Conservation (phyloP, 2,113 vertebrate genomes). For the Caloenas nicobarica region DNA sequence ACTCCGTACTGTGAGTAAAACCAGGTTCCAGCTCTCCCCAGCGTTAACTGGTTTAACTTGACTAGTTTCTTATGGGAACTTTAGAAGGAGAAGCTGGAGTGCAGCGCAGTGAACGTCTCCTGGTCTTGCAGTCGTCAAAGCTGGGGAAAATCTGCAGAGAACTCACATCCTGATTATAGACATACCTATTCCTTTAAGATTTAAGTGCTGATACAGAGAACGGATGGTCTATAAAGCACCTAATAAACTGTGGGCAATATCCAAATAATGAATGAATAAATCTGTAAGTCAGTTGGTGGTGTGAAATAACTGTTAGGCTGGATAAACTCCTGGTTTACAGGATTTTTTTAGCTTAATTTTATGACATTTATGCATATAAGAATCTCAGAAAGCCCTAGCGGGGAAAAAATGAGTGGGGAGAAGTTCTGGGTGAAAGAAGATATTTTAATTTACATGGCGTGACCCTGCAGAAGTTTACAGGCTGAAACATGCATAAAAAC, state of each 20-base stretch:
- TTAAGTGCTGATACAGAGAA: not conserved
- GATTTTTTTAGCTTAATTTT: not conserved
- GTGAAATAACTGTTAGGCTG: not conserved
- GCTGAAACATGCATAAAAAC: constrained; percentile 24
- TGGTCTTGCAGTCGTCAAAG: not conserved
- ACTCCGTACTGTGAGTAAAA: not conserved
- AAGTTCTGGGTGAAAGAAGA: not conserved
- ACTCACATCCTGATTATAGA: not conserved
- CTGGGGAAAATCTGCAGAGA: not conserved
- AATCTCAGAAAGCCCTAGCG: not conserved
- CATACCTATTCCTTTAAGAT: not conserved
- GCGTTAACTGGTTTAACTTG: not conserved
- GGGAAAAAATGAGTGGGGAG: not conserved
- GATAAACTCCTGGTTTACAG: not conserved
- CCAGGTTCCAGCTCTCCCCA: not conserved
- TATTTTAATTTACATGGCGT: not conserved
- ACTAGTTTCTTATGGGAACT: not conserved
- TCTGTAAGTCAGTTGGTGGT: not conserved
- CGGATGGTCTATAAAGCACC: constrained; percentile 5
- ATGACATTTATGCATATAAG: not conserved
- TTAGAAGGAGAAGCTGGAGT: not conserved
- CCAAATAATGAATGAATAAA: not conserved
- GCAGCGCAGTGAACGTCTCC: not conserved
- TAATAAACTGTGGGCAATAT: not conserved
- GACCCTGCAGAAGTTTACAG: constrained; percentile 9